Conservation (phyloP, 2,888 invertebrate species). For the Drosophila algonquin region DNA sequence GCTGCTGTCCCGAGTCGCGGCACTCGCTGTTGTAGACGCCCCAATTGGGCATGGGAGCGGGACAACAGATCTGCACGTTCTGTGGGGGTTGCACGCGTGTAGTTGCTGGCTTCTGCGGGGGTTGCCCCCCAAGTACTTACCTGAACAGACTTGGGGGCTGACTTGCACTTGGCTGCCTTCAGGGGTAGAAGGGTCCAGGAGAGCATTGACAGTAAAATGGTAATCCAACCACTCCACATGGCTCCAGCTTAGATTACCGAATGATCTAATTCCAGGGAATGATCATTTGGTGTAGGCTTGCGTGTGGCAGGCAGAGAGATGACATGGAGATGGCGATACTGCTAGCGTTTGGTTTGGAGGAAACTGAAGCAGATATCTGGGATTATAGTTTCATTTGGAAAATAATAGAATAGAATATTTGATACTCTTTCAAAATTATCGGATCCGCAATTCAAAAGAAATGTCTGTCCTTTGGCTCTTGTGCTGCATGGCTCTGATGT, state of each 20-base stretch:
- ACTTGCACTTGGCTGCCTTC: conserved; percentile 51
- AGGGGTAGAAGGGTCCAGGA: background rate
- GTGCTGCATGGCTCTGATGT: background rate
- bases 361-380: conserved; percentile 4
- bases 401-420: background rate
- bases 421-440: background rate
- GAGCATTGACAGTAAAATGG: conserved; percentile 7
- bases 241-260: background rate
- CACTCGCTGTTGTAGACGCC: conserved; percentile 58
- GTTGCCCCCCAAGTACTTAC: conserved; percentile 22
- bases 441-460: background rate
- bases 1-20: conserved; percentile 49
- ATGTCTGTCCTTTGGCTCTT: conserved; percentile 1
- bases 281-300: background rate
- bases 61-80: conserved; percentile 64
- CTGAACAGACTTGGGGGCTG: conserved; percentile 62
- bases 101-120: background rate
- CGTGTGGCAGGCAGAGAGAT: conserved; percentile 18
- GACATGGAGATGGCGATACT: conserved; percentile 4
- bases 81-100: background rate
- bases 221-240: background rate
- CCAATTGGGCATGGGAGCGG: conserved; percentile 67
- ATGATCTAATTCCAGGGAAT: background rate
- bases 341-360: too few species aligned
- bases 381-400: conserved; percentile 17